phyloP scores from a whole-genome alignment of 2,113 vertebrate species.

The Cololabis saira region DNA sequence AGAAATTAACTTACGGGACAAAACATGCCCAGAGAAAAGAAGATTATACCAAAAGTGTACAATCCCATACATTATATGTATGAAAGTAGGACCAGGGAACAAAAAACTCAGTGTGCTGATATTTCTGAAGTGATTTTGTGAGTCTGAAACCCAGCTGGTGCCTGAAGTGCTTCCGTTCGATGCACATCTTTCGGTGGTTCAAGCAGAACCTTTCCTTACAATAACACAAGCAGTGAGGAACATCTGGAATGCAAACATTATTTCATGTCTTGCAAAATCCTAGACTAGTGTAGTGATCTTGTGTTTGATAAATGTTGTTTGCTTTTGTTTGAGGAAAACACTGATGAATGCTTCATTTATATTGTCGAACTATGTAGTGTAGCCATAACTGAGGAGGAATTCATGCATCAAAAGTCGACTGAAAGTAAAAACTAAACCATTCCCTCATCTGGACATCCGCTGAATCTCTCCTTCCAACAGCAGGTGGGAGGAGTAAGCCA shows the following conservation, averaged over 20 bases:
- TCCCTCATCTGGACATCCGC: slow-evolving; percentile 5
- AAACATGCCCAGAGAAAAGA: not conserved
- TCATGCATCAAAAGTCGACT: not conserved
- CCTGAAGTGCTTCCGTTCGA: not conserved
- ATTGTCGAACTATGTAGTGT: not conserved
- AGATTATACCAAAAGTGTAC: no score
- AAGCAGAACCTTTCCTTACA: not conserved
- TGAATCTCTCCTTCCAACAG: not conserved
- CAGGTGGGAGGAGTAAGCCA: not conserved
- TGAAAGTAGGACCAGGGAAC: not conserved
- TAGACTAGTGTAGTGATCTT: not conserved
- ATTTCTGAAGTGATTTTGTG: not conserved
- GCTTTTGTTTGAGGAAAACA: not conserved
- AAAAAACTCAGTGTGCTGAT: not conserved
- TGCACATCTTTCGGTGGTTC: not conserved
- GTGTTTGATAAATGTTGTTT: not conserved
- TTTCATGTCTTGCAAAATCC: not conserved
- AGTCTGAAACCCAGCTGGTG: not conserved
- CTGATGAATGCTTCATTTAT: slow-evolving; percentile 11
- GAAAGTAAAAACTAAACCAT: not conserved
- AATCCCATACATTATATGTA: no score
- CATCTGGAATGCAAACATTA: not conserved
- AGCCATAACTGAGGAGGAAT: not conserved
- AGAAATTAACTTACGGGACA: slow-evolving; percentile 5
- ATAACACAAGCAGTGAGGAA: not conserved